Base-by-base conservation (phyloP, 2,797 vertebrate genomes). In the Lepus townsendii region DNA sequence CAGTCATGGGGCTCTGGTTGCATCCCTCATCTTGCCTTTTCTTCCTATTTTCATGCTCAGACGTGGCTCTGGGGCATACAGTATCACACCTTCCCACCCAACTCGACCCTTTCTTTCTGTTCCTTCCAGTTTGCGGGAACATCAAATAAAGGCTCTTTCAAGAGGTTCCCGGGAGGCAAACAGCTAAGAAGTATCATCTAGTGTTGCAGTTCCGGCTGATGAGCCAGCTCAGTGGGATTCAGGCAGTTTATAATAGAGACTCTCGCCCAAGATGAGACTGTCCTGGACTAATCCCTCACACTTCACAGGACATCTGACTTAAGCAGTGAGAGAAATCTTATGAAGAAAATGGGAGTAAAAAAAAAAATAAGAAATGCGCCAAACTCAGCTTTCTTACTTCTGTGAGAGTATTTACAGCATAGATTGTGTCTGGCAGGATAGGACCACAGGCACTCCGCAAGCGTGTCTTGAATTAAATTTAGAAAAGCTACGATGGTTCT, bases 241-340 rank as follows among this genome's bases (percentile, higher is more conserved):
- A 57, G 52, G 77, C 22, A 19, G 0, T 0, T 65, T 90, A 42
- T 42, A 54, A 88, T 71, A 76, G 80, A 79, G 35, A 42, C 24
- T 65, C 86, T 90, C 93, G 27, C 3, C 62, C 9, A 65, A 35
- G 77, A 89, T 65, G 60, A 32, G 77, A 4, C 0, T 50, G 52
- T 88, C 73, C 82, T 80, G 27, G 85, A 77, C 84, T 96, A 89
- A 92, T 90, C 79, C 60, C 94, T 97, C 88, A 93, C 68, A 7
- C 94, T 69, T 96, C 73, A 68, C 7, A 72, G 75, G 94, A 95
- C 88, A 89, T 66, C 94, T 90, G 91, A 96, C 96, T 97, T 97
- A 95, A 94, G 82, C 95, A 7, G 1, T 93, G 78, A 97, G 91
- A 7, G 63, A 96, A 91, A 91, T 57, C 76, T 94, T 88, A 97